Evolutionary conservation across 2,113 vertebrate genomes (phyloP).

Genomic region (Platichthys stellatus): DNA sequence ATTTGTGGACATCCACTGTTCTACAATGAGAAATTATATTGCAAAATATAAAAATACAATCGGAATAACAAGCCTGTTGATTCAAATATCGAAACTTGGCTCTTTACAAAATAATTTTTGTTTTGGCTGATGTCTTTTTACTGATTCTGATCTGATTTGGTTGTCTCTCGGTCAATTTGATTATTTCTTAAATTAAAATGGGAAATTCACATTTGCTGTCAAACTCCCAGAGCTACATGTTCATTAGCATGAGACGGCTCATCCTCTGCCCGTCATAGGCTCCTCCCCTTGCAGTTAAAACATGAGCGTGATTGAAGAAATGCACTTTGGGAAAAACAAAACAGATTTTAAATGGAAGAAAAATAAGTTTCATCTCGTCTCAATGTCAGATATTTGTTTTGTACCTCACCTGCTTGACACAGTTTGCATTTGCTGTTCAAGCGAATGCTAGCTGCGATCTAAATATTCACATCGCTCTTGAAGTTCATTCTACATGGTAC

Average conservation of each 20-base stretch:
- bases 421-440: constrained; percentile 15
- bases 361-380: constrained; percentile 33
- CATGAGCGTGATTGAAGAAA: constrained; percentile 30
- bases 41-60: too few species aligned
- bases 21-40: too few species aligned
- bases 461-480: constrained; percentile 63
- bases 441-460: not conserved
- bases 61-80: too few species aligned
- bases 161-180: too few species aligned
- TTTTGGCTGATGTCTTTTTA: too few species aligned
- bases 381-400: constrained; percentile 6
- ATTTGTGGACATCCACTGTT: too few species aligned
- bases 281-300: constrained; percentile 16
- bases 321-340: constrained; percentile 69
- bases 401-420: constrained; percentile 37
- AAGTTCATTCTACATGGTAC: constrained; percentile 37
- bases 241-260: not conserved
- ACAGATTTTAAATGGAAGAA: constrained; percentile 20
- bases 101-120: too few species aligned
- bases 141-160: too few species aligned
- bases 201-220: not conserved
- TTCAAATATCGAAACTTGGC: too few species aligned
- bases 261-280: not conserved
- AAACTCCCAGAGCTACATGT: not conserved
- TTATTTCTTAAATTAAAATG: not conserved